Percentiles rank a stretch among this genome's conserved stretches.
These are phyloP conservation scores for Scaptomyza polygonia DNA, from an alignment of 2,888 invertebrate species.

Conservation along the genomic window DNA sequence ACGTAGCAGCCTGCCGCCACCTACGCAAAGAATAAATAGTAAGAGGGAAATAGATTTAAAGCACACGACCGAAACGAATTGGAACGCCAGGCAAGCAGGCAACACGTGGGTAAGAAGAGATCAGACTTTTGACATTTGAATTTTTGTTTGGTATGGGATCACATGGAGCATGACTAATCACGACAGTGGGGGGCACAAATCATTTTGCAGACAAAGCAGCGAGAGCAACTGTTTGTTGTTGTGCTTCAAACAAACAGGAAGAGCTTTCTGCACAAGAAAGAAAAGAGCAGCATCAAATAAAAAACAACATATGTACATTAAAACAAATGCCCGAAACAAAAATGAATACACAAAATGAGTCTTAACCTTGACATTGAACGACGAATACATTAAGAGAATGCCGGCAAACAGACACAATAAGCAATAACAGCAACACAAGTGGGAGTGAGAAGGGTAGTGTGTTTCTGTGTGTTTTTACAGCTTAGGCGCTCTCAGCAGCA, in stretches of 20 bases:
- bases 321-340: slow-evolving; percentile 63
- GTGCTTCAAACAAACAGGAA: slow-evolving; percentile 59
- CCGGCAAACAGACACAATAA: slow-evolving; percentile 53
- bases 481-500: slow-evolving; percentile 22
- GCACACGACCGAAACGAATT: slow-evolving; percentile 21
- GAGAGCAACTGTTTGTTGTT: slow-evolving; percentile 35
- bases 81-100: slow-evolving; percentile 7
- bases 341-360: slow-evolving; percentile 61
- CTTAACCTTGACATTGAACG: slow-evolving; percentile 78
- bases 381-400: slow-evolving; percentile 59
- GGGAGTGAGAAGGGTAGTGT: slow-evolving; percentile 8
- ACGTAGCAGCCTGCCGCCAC: neutral
- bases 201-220: slow-evolving; percentile 62
- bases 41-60: slow-evolving; percentile 23
- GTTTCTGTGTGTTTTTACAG: slow-evolving; percentile 16
- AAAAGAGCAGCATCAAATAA: slow-evolving; percentile 52
- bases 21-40: slow-evolving; percentile 5
- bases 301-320: slow-evolving; percentile 53
- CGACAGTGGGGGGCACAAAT: slow-evolving; percentile 43
- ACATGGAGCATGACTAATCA: slow-evolving; percentile 56
- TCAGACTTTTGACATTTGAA: slow-evolving; percentile 29
- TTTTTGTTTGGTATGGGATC: slow-evolving; percentile 16
- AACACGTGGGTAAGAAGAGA: slow-evolving; percentile 45
- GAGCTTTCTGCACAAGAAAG: slow-evolving; percentile 66
- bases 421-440: slow-evolving; percentile 20